Conservation (phyloP, 2,888 invertebrate genomes). For the Leptinotarsa tumamoca region DNA sequence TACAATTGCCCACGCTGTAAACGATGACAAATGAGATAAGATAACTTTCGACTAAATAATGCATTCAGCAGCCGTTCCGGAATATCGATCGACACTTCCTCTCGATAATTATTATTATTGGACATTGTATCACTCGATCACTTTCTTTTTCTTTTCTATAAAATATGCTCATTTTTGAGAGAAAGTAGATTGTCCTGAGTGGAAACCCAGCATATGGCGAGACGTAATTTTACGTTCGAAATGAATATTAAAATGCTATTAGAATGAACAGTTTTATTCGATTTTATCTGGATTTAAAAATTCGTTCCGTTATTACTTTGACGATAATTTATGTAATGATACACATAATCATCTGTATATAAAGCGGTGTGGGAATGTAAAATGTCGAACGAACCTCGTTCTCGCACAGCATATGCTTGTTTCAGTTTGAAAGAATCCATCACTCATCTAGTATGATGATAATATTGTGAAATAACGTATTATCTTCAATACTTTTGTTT, state of each 20-base stretch:
- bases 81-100: slow-evolving; percentile 6
- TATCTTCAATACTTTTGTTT: too few relatives aligned
- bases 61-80: slow-evolving; percentile 7
- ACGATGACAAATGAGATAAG: background rate
- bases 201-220: slow-evolving; percentile 15
- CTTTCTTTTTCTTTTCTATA: slow-evolving; percentile 19
- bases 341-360: background rate
- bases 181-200: slow-evolving; percentile 13
- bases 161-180: slow-evolving; percentile 15
- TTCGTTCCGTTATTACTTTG: slow-evolving; percentile 1
- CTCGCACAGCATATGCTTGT: background rate
- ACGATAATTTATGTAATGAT: slow-evolving; percentile 3
- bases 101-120: slow-evolving; percentile 9
- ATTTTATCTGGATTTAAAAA: slow-evolving; percentile 5
- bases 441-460: background rate
- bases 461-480: too few relatives aligned
- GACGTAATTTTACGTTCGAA: slow-evolving; percentile 14
- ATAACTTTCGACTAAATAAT: background rate
- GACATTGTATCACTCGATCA: slow-evolving; percentile 14
- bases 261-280: background rate
- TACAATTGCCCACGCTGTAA: background rate
- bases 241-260: slow-evolving; percentile 10
- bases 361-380: background rate
- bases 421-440: background rate
- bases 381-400: background rate